Percentiles rank a stretch among this genome's conserved stretches.
phyloP scores from a whole-genome alignment of 2,888 invertebrate species.

The Sminthurides aquaticus region DNA sequence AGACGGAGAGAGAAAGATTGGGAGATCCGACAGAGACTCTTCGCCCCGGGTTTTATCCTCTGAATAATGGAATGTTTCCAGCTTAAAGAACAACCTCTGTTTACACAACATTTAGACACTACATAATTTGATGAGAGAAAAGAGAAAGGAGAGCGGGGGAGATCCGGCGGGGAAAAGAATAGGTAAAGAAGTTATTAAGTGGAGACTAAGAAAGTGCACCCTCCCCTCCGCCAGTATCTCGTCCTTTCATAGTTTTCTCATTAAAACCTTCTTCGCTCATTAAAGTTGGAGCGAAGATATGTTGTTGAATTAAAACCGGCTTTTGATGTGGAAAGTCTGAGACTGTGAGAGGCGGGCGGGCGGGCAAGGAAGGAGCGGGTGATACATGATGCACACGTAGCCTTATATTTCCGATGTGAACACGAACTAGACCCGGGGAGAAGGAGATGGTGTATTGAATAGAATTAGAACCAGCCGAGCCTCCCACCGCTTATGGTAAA shows the following conservation, averaged over 20 bases:
- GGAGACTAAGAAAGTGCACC: constrained; percentile 5
- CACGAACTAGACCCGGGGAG: no score
- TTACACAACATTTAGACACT: not conserved
- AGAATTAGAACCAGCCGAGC: not conserved
- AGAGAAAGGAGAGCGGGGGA: no score
- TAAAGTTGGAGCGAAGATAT: constrained; percentile 13
- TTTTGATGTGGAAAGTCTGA: not conserved
- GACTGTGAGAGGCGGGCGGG: not conserved
- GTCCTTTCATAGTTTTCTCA: constrained; percentile 10
- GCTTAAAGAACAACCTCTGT: no score
- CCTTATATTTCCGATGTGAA: not conserved
- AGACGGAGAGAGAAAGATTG: no score
- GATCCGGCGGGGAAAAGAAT: constrained; percentile 1
- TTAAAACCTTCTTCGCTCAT: constrained; percentile 20
- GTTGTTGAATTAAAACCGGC: not conserved
- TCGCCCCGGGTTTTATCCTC: no score
- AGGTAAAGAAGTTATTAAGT: constrained; percentile 13
- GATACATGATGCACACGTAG: no score
- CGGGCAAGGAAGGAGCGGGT: not conserved
- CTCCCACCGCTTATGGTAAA: not conserved
- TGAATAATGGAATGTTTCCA: no score
- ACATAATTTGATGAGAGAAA: not conserved
- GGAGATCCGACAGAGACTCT: no score
- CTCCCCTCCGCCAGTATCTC: not conserved
- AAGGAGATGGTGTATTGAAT: not conserved